These are phyloP conservation scores for Alaudala cheleensis DNA, from an alignment of 2,113 vertebrate genomes.

Conservation along the genomic window DNA sequence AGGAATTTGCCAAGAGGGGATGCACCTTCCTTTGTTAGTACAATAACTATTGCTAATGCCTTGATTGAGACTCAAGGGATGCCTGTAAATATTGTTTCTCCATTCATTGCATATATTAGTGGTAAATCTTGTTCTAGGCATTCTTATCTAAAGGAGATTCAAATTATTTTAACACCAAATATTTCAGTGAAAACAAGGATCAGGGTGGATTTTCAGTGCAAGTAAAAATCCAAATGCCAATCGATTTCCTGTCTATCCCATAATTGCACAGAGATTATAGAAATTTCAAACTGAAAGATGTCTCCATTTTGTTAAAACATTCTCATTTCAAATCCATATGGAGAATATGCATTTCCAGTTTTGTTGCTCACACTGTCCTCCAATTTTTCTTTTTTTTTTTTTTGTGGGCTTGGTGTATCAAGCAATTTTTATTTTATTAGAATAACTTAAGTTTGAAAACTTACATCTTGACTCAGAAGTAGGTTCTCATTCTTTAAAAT, in stretches of 20 bases:
- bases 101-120: neutral
- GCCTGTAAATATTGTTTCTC: neutral
- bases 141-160: neutral
- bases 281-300: neutral
- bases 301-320: neutral
- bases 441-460: neutral
- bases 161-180: neutral
- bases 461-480: neutral
- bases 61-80: neutral
- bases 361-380: neutral
- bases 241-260: neutral
- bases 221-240: neutral
- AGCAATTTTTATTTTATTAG: neutral
- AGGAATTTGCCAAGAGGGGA: neutral
- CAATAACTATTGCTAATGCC: neutral
- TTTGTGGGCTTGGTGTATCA: fast-evolving
- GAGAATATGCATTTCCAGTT: neutral
- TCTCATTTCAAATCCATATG: neutral
- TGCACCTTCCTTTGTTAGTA: neutral
- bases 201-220: neutral
- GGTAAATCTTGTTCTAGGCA: neutral
- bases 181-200: neutral
- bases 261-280: neutral
- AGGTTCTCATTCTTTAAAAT: neutral
- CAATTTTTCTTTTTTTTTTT: neutral